Evolutionary conservation across 2,888 invertebrate genomes (phyloP).

Genomic region (Lasioglossum villosulum): DNA sequence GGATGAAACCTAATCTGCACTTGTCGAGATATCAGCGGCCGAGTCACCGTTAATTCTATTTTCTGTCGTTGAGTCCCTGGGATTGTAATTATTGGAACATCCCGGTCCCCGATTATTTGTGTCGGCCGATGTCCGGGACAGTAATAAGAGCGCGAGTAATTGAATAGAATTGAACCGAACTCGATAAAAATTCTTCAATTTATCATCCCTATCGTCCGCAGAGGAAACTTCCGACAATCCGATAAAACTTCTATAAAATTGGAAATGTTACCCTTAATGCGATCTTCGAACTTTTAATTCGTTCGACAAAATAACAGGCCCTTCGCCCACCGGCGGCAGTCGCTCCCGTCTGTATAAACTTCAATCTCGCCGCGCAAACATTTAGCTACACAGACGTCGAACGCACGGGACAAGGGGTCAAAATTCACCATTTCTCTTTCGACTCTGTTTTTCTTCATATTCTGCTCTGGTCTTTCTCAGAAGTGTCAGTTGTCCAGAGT

Average conservation of each 20-base stretch:
- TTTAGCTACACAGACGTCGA: background rate
- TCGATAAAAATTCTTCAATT: constrained; percentile 47
- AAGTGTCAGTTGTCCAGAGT: background rate
- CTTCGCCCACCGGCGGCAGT: background rate
- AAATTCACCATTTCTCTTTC: background rate
- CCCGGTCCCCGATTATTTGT: constrained; percentile 52
- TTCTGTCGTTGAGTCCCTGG: constrained; percentile 44
- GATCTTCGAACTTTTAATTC: constrained; percentile 16
- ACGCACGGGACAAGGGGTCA: background rate
- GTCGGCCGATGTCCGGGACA: constrained; percentile 14
- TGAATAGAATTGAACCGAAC: constrained; percentile 39
- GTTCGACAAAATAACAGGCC: background rate
- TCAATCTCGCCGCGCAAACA: background rate
- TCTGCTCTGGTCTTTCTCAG: background rate
- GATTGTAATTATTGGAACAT: constrained; percentile 63
- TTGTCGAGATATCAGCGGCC: constrained; percentile 58
- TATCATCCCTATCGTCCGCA: constrained; percentile 18
- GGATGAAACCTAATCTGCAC: constrained; percentile 61
- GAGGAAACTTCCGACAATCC: constrained; percentile 20
- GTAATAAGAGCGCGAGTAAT: constrained; percentile 53
- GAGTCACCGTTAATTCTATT: constrained; percentile 64
- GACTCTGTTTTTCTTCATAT: background rate
- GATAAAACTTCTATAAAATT: constrained; percentile 17
- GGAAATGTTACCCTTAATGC: constrained; percentile 17
- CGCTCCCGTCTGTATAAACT: background rate